phyloP scores from a whole-genome alignment of 1,140 invertebrate species.

The Drosophila mayri region DNA sequence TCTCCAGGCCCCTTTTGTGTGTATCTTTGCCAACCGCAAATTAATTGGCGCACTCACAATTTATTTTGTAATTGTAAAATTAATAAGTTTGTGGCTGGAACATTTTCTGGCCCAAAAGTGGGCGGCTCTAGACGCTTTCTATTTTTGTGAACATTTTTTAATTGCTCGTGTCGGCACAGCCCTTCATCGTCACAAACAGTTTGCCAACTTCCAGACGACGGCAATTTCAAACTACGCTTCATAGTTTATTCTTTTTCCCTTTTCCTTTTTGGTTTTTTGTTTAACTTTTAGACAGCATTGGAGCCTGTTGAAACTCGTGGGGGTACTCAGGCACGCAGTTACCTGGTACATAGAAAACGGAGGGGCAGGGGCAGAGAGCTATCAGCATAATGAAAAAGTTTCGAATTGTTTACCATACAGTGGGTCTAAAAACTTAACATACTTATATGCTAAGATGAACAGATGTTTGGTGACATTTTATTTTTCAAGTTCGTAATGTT shows the following conservation, averaged over 20 bases:
- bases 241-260: slow-evolving; percentile 46
- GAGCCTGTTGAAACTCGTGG: slow-evolving; percentile 39
- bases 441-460: slow-evolving; percentile 1
- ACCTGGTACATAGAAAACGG: slow-evolving; percentile 32
- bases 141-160: slow-evolving; percentile 69
- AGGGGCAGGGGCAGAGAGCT: slow-evolving; percentile 27
- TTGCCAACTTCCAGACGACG: slow-evolving; percentile 62
- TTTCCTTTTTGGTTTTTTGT: slow-evolving; percentile 42
- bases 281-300: slow-evolving; percentile 60
- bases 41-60: slow-evolving; percentile 79
- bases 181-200: slow-evolving; percentile 55
- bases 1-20: slow-evolving; percentile 34
- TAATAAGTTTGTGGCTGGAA: slow-evolving; percentile 72
- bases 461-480: neutral
- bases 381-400: slow-evolving; percentile 81
- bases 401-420: slow-evolving; percentile 69
- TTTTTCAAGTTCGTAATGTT: neutral
- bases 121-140: slow-evolving; percentile 13
- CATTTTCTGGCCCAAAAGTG: slow-evolving; percentile 38
- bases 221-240: slow-evolving; percentile 57
- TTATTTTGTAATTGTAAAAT: slow-evolving; percentile 80
- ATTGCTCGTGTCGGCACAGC: slow-evolving; percentile 72
- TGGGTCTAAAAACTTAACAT: slow-evolving; percentile 40
- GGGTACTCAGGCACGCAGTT: slow-evolving; percentile 29
- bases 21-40: slow-evolving; percentile 77